These are phyloP conservation scores for Haliclona indistincta DNA, from an alignment of 37 sponge, comb jelly and placozoan genomes.

Conservation along the genomic window DNA sequence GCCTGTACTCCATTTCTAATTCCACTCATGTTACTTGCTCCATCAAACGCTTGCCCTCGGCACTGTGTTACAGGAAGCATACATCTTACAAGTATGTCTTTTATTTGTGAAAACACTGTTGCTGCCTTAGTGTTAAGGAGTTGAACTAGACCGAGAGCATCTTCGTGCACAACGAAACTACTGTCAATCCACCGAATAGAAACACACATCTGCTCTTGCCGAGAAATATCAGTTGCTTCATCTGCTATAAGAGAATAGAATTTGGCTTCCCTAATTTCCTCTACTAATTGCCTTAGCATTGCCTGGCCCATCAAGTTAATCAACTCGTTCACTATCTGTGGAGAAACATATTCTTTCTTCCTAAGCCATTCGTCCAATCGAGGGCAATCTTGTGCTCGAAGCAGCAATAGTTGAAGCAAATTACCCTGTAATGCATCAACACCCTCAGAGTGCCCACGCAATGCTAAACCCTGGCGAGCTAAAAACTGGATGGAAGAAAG, in stretches of 20 bases:
- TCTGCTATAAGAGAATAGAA: slow-evolving; percentile 32
- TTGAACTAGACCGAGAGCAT: slow-evolving; percentile 32
- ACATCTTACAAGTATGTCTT: slow-evolving; percentile 7
- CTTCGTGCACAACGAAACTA: slow-evolving; percentile 23
- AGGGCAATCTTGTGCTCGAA: slow-evolving; percentile 20
- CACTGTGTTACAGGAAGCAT: neutral
- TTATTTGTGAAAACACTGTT: neutral
- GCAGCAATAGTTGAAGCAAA: slow-evolving; percentile 33
- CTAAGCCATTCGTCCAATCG: slow-evolving; percentile 22
- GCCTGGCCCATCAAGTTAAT: slow-evolving; percentile 29
- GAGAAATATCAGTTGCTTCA: slow-evolving; percentile 35
- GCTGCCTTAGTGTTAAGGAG: slow-evolving; percentile 29
- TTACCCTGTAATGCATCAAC: too few species aligned
- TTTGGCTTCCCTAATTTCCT: slow-evolving; percentile 5
- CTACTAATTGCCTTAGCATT: slow-evolving; percentile 16
- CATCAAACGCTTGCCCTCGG: neutral
- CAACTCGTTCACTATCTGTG: slow-evolving; percentile 42
- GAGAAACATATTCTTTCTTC: slow-evolving; percentile 20
- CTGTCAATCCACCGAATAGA: slow-evolving; percentile 30
- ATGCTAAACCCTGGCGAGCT: slow-evolving; percentile 42
- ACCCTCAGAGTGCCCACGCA: slow-evolving; percentile 44
- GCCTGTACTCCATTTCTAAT: neutral
- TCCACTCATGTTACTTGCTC: neutral
- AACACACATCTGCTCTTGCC: slow-evolving; percentile 25
- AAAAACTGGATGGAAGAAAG: slow-evolving; percentile 28